phyloP scores from a whole-genome alignment of 2,113 vertebrate species.

The Mus pahari region DNA sequence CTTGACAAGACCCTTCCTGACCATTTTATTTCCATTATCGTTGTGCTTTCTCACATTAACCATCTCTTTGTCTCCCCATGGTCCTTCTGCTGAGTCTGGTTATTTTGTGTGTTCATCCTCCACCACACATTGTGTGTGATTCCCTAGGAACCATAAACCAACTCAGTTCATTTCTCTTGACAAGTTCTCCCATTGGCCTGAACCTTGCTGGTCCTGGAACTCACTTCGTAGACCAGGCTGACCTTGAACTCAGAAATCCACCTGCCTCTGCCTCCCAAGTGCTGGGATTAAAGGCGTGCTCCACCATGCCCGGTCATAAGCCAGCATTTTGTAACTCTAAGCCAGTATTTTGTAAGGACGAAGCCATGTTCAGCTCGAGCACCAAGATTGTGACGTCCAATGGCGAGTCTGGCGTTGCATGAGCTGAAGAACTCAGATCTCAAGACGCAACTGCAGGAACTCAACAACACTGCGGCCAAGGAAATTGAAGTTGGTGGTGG shows the following conservation, averaged over 20 bases:
- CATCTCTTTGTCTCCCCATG: background rate
- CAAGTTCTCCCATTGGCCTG: background rate
- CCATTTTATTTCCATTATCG: background rate
- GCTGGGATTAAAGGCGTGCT: background rate
- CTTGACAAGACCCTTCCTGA: background rate
- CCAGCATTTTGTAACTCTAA: no score
- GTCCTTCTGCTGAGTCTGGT: background rate
- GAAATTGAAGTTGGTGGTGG: no score
- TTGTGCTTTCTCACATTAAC: background rate
- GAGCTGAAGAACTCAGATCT: no score
- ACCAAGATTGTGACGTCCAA: no score
- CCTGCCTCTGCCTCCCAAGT: background rate
- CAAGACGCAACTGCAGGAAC: no score
- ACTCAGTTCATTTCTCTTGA: background rate
- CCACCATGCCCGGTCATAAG: background rate
- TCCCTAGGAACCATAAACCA: background rate
- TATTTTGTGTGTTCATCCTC: background rate
- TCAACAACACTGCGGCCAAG: no score
- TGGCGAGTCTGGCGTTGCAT: no score
- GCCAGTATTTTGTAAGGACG: no score
- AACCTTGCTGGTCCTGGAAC: background rate
- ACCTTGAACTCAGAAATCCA: background rate
- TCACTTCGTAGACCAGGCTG: no score
- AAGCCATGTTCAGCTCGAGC: no score
- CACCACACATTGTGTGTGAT: background rate